These are phyloP conservation scores for Lycocerus yunnanus DNA, from an alignment of 2,888 invertebrate species.

Conservation along the genomic window DNA sequence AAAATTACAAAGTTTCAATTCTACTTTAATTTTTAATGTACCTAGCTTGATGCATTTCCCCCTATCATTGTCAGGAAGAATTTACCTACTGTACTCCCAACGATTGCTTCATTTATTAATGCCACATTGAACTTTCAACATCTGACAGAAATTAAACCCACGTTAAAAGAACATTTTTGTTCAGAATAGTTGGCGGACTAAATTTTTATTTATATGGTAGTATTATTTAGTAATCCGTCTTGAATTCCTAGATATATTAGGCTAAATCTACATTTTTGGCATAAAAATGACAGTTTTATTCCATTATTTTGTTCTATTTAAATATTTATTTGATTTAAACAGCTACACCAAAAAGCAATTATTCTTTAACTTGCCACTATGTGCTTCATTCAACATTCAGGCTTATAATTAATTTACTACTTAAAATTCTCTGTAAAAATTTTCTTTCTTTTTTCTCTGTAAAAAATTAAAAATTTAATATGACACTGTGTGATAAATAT, in stretches of 20 bases:
- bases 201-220: no score
- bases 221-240: no score
- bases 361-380: neutral
- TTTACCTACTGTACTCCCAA: neutral
- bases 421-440: neutral
- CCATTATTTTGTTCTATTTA: neutral
- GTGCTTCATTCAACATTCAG: neutral
- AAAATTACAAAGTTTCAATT: neutral
- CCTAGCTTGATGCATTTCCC: neutral
- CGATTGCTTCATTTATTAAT: neutral
- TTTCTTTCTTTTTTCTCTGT: neutral
- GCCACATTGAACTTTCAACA: neutral
- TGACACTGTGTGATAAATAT: neutral
- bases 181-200: no score
- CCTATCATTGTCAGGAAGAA: neutral
- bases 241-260: no score
- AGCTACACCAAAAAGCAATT: neutral
- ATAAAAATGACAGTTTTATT: neutral
- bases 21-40: neutral
- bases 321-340: neutral
- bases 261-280: no score
- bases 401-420: neutral
- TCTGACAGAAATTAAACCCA: neutral
- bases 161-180: neutral
- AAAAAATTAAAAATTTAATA: no score